Base-by-base conservation (phyloP, 2,888 invertebrate species). In the Fabriciana adippe region DNA sequence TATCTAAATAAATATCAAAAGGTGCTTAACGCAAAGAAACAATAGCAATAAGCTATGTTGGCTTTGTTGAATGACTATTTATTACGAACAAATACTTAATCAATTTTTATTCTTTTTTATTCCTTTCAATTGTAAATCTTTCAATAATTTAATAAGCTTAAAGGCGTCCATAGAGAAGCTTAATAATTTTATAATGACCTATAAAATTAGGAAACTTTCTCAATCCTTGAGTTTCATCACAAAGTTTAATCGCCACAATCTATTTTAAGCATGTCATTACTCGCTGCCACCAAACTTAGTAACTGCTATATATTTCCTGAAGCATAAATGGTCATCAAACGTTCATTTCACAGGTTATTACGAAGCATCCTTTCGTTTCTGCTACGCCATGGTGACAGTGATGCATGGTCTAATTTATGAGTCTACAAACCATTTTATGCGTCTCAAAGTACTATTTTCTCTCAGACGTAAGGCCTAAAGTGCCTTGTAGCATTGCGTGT, bases 321-420 rank as follows among this genome's bases (percentile, higher is more conserved):
- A 75, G 76, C 68, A 78, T 41, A 78, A 85, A 81, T 81, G 85
- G 85, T 84, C 87, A 88, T 87, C 86, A 84, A 84, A 78, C 72
- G 85, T 84, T 85, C 84, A 87, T 89, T 88, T 90, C 84, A 83
- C 86, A 87, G 85, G 87, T 88, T 87, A 88, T 88, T 88, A 86
- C 85, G 77, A 78, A 76, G 80, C 80, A 81, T 82, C 83, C 81
- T 81, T 86, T 83, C 82, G 78, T 79, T 81, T 81, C 76, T 75
- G 73, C 71, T 76, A 73, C 78, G 76, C 81, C 75, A 74, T 75
- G 74, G 74, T 82, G 90, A 90, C 90, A 89, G 83, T 88, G 90
- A 91, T 84, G 82, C 83, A 90, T 88, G 80, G 81, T 86, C 85
- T 86, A 89, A 90, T 90, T 89, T 88, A 85, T 84, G 81, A 75